Evolutionary conservation across 2,888 invertebrate species (phyloP).

Genomic region (Spisula subtruncata): DNA sequence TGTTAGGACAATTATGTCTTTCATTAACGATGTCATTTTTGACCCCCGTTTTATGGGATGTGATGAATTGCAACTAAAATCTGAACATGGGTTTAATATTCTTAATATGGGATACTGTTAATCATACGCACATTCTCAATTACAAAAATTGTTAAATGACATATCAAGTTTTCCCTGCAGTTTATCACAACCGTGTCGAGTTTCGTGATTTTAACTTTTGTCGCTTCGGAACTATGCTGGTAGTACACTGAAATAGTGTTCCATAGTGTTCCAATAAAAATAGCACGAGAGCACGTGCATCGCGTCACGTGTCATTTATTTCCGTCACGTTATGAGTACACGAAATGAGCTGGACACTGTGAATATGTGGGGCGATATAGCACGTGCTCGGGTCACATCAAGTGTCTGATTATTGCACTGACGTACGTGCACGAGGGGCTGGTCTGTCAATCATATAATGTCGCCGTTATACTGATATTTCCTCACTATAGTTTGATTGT

Average conservation of each 20-base stretch:
- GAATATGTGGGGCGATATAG: constrained; percentile 36
- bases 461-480: too few relatives aligned
- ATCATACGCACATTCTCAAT: constrained; percentile 31
- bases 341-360: constrained; percentile 53
- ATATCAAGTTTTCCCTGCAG: constrained; percentile 33
- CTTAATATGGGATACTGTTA: constrained; percentile 13
- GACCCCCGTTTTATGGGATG: not conserved
- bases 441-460: constrained; percentile 33
- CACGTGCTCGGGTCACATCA: constrained; percentile 43
- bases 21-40: constrained; percentile 32
- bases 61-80: constrained; percentile 25
- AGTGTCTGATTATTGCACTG: constrained; percentile 6
- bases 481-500: too few relatives aligned
- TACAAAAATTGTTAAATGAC: constrained; percentile 29
- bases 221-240: constrained; percentile 30
- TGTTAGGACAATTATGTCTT: constrained; percentile 26
- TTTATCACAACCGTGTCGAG: constrained; percentile 13
- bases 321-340: constrained; percentile 33
- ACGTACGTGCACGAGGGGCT: not conserved
- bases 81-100: not conserved
- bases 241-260: constrained; percentile 30
- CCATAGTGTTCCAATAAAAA: constrained; percentile 25
- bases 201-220: constrained; percentile 31
- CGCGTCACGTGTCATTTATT: constrained; percentile 49
- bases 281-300: constrained; percentile 32